These are phyloP conservation scores for Gari tellinella DNA, from an alignment of 2,888 invertebrate species.

Conservation along the genomic window DNA sequence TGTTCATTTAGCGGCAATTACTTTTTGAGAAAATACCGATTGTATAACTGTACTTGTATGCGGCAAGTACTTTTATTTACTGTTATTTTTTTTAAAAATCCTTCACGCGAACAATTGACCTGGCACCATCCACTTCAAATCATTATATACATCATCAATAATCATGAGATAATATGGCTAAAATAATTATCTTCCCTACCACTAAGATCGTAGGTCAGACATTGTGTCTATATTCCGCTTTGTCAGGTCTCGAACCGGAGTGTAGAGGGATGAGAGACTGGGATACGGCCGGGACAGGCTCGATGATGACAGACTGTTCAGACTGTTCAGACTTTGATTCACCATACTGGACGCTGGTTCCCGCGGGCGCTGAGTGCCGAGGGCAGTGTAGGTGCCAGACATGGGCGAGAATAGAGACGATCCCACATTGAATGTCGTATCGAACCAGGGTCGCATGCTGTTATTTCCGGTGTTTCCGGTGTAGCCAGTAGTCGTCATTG, in stretches of 20 bases:
- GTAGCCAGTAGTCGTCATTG: slow-evolving; percentile 56
- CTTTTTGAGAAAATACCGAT: no score
- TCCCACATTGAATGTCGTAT: slow-evolving; percentile 50
- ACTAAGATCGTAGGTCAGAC: slow-evolving; percentile 51
- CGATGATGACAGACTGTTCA: slow-evolving; percentile 63
- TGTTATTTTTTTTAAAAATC: no score
- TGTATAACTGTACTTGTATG: no score
- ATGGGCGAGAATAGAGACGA: slow-evolving; percentile 56
- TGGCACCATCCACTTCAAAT: no score
- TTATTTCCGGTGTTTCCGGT: slow-evolving; percentile 43
- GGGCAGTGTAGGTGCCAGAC: slow-evolving; percentile 49
- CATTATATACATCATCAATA: no score
- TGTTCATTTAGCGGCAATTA: no score
- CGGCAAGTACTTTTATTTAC: no score
- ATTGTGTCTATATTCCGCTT: slow-evolving; percentile 54
- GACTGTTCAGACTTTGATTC: slow-evolving; percentile 54
- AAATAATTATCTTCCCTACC: not conserved
- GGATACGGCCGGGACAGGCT: slow-evolving; percentile 62
- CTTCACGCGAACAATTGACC: no score
- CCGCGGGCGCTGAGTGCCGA: slow-evolving; percentile 54
- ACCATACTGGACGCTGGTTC: slow-evolving; percentile 58
- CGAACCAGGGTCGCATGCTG: slow-evolving; percentile 56
- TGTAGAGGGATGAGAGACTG: slow-evolving; percentile 63
- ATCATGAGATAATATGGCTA: no score
- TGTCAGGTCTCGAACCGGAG: slow-evolving; percentile 61